phyloP scores from a whole-genome alignment of 2,113 vertebrate genomes.

The Nibea coibor region DNA sequence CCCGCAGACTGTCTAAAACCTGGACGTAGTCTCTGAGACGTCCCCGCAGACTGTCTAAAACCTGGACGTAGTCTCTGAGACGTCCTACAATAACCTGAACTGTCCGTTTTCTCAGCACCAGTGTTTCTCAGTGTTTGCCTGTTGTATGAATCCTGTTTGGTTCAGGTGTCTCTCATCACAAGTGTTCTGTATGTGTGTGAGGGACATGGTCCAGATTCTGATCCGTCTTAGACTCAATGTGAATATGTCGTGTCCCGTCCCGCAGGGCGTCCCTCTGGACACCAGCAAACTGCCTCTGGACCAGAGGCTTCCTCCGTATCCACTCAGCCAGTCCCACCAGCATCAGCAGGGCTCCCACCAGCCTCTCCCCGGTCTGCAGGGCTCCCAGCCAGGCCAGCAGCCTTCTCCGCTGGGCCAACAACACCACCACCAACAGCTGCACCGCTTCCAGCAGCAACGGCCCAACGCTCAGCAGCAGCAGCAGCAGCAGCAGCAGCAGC shows the following conservation, averaged over 20 bases:
- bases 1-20: no score
- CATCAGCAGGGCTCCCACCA: slow-evolving; percentile 64
- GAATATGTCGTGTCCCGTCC: background rate
- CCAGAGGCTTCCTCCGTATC: slow-evolving; percentile 88
- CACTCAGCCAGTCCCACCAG: slow-evolving; percentile 83
- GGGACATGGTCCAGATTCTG: no score
- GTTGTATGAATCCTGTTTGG: no score
- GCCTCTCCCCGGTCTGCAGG: slow-evolving; percentile 46
- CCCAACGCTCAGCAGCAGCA: slow-evolving; percentile 55
- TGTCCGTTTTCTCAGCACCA: no score
- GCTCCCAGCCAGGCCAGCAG: slow-evolving; percentile 62
- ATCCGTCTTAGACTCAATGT: no score
- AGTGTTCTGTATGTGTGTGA: no score
- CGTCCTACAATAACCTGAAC: no score
- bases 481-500: slow-evolving; percentile 56
- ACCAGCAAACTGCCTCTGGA: slow-evolving; percentile 90
- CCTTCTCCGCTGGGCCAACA: slow-evolving; percentile 53
- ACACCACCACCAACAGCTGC: slow-evolving; percentile 65
- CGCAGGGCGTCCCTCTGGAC: slow-evolving; percentile 91
- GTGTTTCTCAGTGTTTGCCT: no score
- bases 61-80: no score
- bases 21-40: no score
- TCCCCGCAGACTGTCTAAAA: no score
- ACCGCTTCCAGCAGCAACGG: slow-evolving; percentile 64
- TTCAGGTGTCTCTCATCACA: no score